phyloP scores from a whole-genome alignment of 1,140 invertebrate species.

The Bombus confusus region DNA sequence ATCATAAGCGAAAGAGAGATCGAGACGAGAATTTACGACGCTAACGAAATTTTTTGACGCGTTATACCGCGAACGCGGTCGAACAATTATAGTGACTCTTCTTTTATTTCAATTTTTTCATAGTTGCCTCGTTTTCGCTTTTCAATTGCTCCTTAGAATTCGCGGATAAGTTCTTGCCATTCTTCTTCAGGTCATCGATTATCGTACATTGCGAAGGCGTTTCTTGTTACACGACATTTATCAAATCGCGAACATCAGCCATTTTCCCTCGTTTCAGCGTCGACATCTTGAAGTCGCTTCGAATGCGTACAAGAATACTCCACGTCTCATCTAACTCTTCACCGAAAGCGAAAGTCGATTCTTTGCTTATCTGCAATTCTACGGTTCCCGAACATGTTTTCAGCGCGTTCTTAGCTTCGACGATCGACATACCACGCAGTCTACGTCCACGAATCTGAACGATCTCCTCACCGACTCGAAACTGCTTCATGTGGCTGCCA shows the following conservation, averaged over 20 bases:
- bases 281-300: slow-evolving; percentile 56
- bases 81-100: no score
- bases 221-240: neutral
- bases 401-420: slow-evolving; percentile 61
- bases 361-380: slow-evolving; percentile 72
- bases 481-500: no score
- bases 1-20: no score
- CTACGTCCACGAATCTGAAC: slow-evolving; percentile 86
- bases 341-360: slow-evolving; percentile 62
- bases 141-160: neutral
- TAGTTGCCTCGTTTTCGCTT: neutral
- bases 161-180: neutral
- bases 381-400: slow-evolving; percentile 79
- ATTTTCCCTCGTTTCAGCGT: slow-evolving; percentile 45
- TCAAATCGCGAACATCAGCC: neutral
- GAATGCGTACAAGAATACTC: slow-evolving; percentile 55
- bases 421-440: slow-evolving; percentile 84
- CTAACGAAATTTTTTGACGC: no score
- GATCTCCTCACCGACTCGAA: slow-evolving; percentile 77
- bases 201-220: slow-evolving; percentile 10
- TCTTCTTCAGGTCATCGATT: slow-evolving; percentile 6
- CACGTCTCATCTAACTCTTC: slow-evolving; percentile 66
- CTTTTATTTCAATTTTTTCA: no score
- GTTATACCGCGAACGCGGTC: no score
- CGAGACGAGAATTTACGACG: no score